A percentile compares a stretch with the other conserved stretches of the same genome.
Evolutionary conservation across 1,140 invertebrate species (phyloP).

Genomic region (Heliothis subflexa): DNA sequence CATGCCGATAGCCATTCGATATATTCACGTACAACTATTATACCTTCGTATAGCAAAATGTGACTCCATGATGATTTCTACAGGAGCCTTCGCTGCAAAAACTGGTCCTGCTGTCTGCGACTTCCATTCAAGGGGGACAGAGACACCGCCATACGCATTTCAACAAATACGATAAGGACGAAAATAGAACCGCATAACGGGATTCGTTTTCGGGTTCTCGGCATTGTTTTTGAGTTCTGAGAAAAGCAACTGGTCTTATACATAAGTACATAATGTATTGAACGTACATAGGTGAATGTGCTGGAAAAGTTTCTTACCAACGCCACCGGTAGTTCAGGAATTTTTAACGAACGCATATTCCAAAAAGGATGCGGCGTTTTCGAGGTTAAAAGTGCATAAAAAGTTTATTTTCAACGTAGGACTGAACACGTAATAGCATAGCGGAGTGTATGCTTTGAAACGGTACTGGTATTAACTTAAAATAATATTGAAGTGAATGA

Average conservation of each 20-base stretch:
- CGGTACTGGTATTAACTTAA: too few species aligned
- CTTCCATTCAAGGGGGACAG: constrained; percentile 77
- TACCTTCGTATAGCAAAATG: constrained; percentile 27
- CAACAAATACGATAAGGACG: constrained; percentile 61
- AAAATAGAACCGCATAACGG: constrained; percentile 72
- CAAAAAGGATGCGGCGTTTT: background rate
- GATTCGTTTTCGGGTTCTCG: constrained; percentile 62
- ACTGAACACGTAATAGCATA: too few species aligned
- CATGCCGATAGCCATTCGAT: constrained; percentile 28
- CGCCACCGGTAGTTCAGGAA: background rate
- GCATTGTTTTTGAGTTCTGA: constrained; percentile 46
- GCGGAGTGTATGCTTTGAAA: too few species aligned
- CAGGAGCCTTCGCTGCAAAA: constrained; percentile 63
- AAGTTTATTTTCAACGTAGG: too few species aligned
- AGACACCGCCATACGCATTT: constrained; percentile 55
- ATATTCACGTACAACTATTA: constrained; percentile 20
- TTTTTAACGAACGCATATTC: background rate
- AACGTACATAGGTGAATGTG: background rate
- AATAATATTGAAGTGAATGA: too few species aligned
- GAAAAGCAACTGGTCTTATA: constrained; percentile 42
- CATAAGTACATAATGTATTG: constrained; percentile 22
- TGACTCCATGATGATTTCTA: constrained; percentile 48
- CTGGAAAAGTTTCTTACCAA: constrained; percentile 21
- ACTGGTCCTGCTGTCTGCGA: constrained; percentile 75
- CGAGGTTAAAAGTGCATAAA: background rate